These are phyloP conservation scores for Sapayoa aenigma DNA, from an alignment of 2,113 vertebrate genomes.

Conservation along the genomic window DNA sequence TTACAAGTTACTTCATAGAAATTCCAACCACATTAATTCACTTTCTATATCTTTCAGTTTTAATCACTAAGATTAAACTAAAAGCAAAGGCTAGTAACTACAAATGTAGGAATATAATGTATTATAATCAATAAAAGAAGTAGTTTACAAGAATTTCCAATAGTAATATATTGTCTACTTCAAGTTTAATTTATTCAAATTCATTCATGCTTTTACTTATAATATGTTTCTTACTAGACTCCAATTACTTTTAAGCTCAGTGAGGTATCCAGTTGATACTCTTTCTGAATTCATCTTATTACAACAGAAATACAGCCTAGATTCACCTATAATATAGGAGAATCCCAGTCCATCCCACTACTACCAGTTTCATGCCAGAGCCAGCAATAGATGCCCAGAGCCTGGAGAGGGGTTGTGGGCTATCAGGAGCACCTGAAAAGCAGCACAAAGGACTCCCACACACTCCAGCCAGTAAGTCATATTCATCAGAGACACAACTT, in stretches of 20 bases:
- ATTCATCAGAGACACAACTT: not conserved
- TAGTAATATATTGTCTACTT: not conserved
- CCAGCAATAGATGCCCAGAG: not conserved
- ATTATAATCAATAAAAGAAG: not conserved
- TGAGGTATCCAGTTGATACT: not conserved
- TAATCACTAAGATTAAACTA: not conserved
- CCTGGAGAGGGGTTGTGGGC: not conserved
- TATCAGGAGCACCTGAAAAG: not conserved
- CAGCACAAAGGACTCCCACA: not conserved
- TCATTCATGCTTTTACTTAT: not conserved
- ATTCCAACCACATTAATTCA: not conserved
- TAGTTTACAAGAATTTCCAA: not conserved
- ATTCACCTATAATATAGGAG: not conserved
- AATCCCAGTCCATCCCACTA: not conserved
- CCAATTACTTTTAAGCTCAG: not conserved
- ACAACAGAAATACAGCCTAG: not conserved
- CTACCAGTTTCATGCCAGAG: not conserved
- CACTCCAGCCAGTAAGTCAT: not conserved
- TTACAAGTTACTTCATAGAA: not conserved
- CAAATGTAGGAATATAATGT: not conserved
- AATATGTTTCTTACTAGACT: not conserved
- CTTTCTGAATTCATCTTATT: not conserved
- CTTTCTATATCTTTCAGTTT: not conserved
- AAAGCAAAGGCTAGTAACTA: not conserved
- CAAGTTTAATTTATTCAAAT: not conserved